phyloP scores from a whole-genome alignment of 2,888 invertebrate species.

The Andrena bicolor region DNA sequence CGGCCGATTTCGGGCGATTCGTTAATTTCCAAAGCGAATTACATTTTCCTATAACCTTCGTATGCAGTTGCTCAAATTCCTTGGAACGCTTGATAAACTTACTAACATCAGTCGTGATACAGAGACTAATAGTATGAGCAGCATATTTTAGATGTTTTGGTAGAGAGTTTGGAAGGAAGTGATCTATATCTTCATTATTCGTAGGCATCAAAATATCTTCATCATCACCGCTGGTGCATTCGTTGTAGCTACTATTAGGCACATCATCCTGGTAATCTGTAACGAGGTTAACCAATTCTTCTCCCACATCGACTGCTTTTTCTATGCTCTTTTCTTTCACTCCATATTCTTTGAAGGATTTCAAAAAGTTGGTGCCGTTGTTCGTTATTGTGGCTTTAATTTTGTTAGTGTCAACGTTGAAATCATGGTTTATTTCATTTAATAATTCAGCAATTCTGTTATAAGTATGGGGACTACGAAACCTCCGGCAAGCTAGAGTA shows the following conservation, averaged over 20 bases:
- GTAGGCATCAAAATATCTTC: not conserved
- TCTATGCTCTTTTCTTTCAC: not conserved
- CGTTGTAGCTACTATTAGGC: not conserved
- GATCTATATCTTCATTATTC: not conserved
- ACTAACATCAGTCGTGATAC: not conserved
- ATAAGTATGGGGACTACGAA: not conserved
- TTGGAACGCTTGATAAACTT: not conserved
- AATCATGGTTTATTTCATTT: not conserved
- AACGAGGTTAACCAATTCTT: not conserved
- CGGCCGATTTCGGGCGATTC: too few species aligned
- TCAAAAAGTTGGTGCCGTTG: not conserved
- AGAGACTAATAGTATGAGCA: not conserved
- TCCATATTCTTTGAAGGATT: not conserved
- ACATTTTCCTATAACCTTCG: not conserved
- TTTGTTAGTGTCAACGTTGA: not conserved
- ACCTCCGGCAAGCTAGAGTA: not conserved
- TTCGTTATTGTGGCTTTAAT: not conserved
- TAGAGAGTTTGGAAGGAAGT: not conserved
- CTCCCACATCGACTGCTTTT: not conserved
- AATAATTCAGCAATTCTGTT: not conserved
- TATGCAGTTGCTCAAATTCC: not conserved
- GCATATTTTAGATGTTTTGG: not conserved
- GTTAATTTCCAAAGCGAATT: conserved; percentile 1
- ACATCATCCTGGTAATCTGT: not conserved
- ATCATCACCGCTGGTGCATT: not conserved